These are phyloP conservation scores for Microcebus tavaratra DNA, from an alignment of 2,113 vertebrate genomes.

Conservation along the genomic window DNA sequence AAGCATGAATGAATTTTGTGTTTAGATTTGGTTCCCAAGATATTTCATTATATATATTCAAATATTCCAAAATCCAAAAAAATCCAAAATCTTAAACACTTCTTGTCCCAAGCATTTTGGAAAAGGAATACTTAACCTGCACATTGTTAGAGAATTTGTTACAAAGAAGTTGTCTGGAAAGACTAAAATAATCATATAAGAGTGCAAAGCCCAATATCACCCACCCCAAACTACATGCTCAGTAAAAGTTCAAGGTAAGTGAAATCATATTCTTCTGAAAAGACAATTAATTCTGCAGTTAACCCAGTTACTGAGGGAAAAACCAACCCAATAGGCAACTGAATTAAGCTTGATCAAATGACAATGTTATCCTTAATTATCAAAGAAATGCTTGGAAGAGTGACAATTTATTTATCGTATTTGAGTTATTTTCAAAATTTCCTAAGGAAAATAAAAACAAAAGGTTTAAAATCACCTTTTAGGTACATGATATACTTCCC, in stretches of 20 bases:
- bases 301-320: neutral
- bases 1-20: too few species aligned
- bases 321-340: neutral
- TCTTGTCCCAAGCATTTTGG: too few species aligned
- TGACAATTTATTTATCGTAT: neutral
- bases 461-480: constrained; percentile 37
- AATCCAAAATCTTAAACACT: too few species aligned
- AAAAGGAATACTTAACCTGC: too few species aligned
- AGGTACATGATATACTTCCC: neutral
- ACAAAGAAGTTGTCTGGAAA: neutral
- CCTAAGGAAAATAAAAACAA: neutral
- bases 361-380: neutral
- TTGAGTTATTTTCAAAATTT: neutral
- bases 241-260: neutral
- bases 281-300: neutral
- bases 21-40: too few species aligned
- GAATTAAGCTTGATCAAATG: neutral
- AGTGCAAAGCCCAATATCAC: neutral
- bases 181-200: neutral
- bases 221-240: neutral
- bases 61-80: too few species aligned
- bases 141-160: neutral
- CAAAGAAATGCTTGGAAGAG: neutral
- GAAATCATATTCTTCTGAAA: neutral
- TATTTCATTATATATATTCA: too few species aligned